Evolutionary conservation across 37 sponge, comb jelly and placozoan species (phyloP), one percentile per base, ranked within the genome.

Genomic region (Halichondria panicea): DNA sequence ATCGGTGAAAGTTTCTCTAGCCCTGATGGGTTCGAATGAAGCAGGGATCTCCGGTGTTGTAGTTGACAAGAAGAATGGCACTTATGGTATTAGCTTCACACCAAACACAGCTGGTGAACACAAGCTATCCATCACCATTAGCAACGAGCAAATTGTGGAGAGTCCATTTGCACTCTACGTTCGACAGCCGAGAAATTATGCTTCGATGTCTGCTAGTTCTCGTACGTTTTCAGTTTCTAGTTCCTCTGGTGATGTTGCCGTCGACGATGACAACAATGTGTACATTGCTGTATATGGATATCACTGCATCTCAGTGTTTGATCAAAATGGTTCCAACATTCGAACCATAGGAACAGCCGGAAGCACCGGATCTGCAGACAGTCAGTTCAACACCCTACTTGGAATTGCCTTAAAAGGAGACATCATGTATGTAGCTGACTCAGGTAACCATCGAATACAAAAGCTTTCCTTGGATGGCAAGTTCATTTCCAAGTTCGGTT

Each of bases 381-480:
- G 85, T 2, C 79, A 85, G 66, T 77, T 85, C 36, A n/a, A 43
- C 21, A 38, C 36, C 54, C 85, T 79, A 27, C 32, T 21, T 19
- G 85, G 79, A 41, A 48, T 85, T 15, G 73, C 79, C 33, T 66
- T 85, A 28, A 35, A 39, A 31, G 72, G 73, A 35, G 85, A 85
- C 42, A 27, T 72, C 38, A 33, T 85, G 35, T 85, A 78, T 64
- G 67, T 85, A 5, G 50, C 61, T 64, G 85, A 85, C 1, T 15
- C 40, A 3, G 52, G 36, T 33, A 78, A 78, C 56, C 62, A 71
- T 32, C 60, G 85, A 22, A 66, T 85, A 3, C 79, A 78, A 64
- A 77, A 78, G 72, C 30, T 85, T 0, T 31, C 71, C 1, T 12
- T 66, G 12, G 50, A 6, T 0, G 79, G 72, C 4, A 52, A 77